A percentile compares a stretch with the other conserved stretches of the same genome.
These are phyloP conservation scores for Metaphire vulgaris DNA, from an alignment of 1,140 invertebrate species.

Conservation along the genomic window DNA sequence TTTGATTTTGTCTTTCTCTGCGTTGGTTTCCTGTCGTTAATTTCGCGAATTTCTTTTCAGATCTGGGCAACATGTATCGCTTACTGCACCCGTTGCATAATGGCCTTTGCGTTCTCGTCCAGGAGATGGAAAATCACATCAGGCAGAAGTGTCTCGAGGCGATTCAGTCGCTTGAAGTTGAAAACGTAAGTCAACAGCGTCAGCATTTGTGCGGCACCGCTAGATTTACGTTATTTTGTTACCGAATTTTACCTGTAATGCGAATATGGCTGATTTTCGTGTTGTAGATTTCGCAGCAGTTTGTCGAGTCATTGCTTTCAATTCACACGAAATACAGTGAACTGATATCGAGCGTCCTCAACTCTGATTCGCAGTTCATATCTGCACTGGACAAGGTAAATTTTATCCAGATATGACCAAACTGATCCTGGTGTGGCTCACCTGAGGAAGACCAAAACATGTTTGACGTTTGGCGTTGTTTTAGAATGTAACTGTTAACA, in stretches of 20 bases:
- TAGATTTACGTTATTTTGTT: too few relatives aligned
- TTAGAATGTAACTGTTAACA: too few relatives aligned
- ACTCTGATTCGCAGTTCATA: constrained; percentile 83
- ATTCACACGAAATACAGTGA: constrained; percentile 86
- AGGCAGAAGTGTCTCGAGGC: constrained; percentile 65
- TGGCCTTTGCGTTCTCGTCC: constrained; percentile 70
- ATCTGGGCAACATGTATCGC: constrained; percentile 83
- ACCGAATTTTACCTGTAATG: too few relatives aligned
- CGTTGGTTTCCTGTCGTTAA: too few relatives aligned
- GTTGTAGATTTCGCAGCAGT: constrained; percentile 57
- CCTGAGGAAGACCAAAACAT: too few relatives aligned
- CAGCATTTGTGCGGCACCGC: too few relatives aligned
- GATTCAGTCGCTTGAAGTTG: constrained; percentile 66
- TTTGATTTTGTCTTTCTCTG: too few relatives aligned
- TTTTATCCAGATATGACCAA: too few relatives aligned
- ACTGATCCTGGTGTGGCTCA: too few relatives aligned
- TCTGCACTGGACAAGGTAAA: constrained; percentile 89
- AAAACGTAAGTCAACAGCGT: constrained; percentile 70
- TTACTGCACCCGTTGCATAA: constrained; percentile 73
- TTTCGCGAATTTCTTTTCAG: constrained; percentile 54
- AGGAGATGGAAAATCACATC: constrained; percentile 81
- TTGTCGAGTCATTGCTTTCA: constrained; percentile 84
- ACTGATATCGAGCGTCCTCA: constrained; percentile 71
- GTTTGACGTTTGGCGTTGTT: too few relatives aligned
- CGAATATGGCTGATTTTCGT: too few relatives aligned